Percentiles rank a stretch among this genome's conserved stretches.
phyloP scores from a whole-genome alignment of 2,888 invertebrate species.

The Anthoptus insignis region DNA sequence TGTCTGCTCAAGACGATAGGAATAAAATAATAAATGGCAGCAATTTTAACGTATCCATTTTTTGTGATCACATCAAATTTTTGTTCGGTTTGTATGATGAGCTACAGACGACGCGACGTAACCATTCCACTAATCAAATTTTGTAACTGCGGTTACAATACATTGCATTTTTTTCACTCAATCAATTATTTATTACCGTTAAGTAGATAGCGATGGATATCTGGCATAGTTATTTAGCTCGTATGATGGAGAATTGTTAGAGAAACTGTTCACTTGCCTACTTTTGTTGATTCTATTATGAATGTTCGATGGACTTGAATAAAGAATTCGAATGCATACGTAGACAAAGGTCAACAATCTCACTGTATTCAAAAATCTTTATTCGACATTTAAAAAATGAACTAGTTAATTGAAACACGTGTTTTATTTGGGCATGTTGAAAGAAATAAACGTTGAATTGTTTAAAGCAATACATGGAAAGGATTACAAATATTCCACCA shows the following conservation, averaged over 20 bases:
- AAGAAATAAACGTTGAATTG: too few species aligned
- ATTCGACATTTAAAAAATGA: neutral
- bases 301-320: slow-evolving; percentile 8
- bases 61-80: slow-evolving; percentile 28
- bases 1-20: too few species aligned
- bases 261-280: slow-evolving; percentile 31
- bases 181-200: slow-evolving; percentile 80
- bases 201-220: slow-evolving; percentile 67
- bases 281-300: slow-evolving; percentile 12
- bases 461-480: too few species aligned
- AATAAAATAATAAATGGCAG: too few species aligned
- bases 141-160: slow-evolving; percentile 85
- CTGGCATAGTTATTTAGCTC: slow-evolving; percentile 47
- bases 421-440: too few species aligned
- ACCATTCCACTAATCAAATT: slow-evolving; percentile 86
- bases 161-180: slow-evolving; percentile 78
- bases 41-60: slow-evolving; percentile 58
- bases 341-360: neutral
- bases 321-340: neutral
- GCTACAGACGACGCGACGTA: slow-evolving; percentile 80
- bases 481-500: too few species aligned
- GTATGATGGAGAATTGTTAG: slow-evolving; percentile 41
- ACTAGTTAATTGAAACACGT: neutral
- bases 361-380: neutral
- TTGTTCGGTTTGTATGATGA: slow-evolving; percentile 43